Base-by-base conservation (phyloP, 2,797 vertebrate genomes). In the Serranus cabrilla region DNA sequence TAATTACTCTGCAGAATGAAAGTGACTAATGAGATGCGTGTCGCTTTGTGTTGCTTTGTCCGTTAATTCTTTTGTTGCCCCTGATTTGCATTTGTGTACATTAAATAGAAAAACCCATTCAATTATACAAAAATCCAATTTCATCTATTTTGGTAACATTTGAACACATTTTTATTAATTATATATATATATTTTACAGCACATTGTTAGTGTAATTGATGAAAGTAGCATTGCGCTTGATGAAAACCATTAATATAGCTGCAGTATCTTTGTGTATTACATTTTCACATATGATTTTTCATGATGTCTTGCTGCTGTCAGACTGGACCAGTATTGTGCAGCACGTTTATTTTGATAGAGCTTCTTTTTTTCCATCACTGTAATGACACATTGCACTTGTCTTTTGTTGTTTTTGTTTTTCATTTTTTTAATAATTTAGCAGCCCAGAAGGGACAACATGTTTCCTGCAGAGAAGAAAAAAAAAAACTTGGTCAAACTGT, bases 371-470 rank as follows among this genome's bases (percentile, higher is more conserved):
- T 67, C 71, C 65, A 59, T 84, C 58, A 25, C 60, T 76, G 65
- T 86, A 79, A 88, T 83, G 78, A 91, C 80, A 43, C 68, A 57
- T 34, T 40, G 57, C 42, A 70, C 76, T 69, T 71, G 73, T 83
- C 63, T 78, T 34, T 34, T 34, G 34, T 34, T 34, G 7, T 34
- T 34, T 34, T 62, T 76, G 39, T 69, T 59, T 73, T 59, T 71
- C 39, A 31, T 18, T 51, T 47, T 37, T 61, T 61, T 77, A 58
- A 83, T 76, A 75, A 66, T 80, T 76, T 76, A 80, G 76, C 78
- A 84, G 64, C 73, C 77, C 81, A 68, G 74, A 83, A 66, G 86
- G 81, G 81, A 90, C 77, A 60, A 57, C 68, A 65, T 81, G 81
- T 72, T 87, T 88, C 77, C 78, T 85, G 59, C 71, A 77, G 87